Base-by-base conservation (phyloP, 2,888 invertebrate genomes). In the Cerastoderma edule region DNA sequence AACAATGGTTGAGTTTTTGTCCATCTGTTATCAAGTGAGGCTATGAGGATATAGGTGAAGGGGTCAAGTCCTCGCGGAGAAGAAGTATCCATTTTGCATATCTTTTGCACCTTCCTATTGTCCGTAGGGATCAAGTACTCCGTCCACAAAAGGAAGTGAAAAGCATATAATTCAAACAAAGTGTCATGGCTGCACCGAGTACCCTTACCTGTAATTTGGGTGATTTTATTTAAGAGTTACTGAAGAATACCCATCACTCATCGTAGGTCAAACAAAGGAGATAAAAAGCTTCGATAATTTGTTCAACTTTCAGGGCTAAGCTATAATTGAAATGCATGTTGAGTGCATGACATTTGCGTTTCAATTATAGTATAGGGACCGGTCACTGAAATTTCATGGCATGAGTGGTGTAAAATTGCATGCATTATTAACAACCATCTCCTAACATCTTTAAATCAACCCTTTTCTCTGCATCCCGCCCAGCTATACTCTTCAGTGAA, bases 151-250 rank as follows among this genome's bases (percentile, higher is more conserved):
- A 63, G 64, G 74, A 72, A 71, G 71, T 67, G 70, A 74, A 71
- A 78, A 56, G 53, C 65, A 28, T 65, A 64, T 64, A 56, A 74
- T 68, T 73, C 56, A 60, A 70, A 67, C 44, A 44, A 53, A 53
- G 79, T 79, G 79, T 79, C 79, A 75, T 39, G 39, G 54, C 68
- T 64, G 24, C 33, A 5, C 50, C 24, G 66, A 50, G n/a, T 48
- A 24, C 30, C 32, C 71, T 75, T 79, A 79, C 79, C 79, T 79
- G 75, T 79, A 79, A 79, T 79, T 79, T 79, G 75, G 75, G 68
- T 72, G 27, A 75, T 79, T 75, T 79, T 67, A 72, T 79, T 79
- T 56, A 79, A 79, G 79, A 72, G 66, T 72, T 69, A 79, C 71
- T 72, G 72, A 72, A 50, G 35, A 53, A 57, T 67, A 48, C 48